Conservation (phyloP, 2,113 vertebrate genomes). For the Prionailurus viverrinus region DNA sequence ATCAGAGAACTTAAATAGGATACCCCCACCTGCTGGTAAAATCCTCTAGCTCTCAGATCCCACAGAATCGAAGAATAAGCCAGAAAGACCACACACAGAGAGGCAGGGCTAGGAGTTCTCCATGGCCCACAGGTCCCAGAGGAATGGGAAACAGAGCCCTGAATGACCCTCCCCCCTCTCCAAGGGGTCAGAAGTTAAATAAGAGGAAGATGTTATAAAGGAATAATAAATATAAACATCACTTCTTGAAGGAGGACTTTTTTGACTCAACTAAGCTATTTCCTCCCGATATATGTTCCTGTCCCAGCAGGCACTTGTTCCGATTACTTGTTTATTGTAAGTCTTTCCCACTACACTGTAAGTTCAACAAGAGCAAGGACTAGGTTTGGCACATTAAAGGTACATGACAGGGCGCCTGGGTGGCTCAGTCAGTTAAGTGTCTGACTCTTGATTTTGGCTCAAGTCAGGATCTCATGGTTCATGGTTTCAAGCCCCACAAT, state of each 20-base stretch:
- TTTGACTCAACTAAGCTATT: background rate
- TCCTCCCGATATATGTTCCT: background rate
- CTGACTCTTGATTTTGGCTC: no score
- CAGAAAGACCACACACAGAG: background rate
- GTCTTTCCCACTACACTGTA: background rate
- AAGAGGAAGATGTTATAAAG: background rate
- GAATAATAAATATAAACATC: background rate
- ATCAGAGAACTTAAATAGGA: background rate
- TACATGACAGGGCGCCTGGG: background rate
- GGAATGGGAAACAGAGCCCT: background rate
- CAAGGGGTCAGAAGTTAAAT: background rate
- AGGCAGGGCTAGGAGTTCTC: background rate
- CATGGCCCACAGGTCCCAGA: background rate
- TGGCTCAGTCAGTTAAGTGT: no score
- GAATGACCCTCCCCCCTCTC: fast-evolving
- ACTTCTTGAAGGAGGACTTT: background rate
- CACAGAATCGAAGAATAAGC: background rate
- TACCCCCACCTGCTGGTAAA: background rate
- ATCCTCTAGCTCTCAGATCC: background rate
- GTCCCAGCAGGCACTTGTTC: background rate
- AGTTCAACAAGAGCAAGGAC: background rate
- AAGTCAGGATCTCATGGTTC: no score
- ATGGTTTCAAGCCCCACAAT: no score
- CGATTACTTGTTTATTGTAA: background rate
- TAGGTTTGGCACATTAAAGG: background rate